Base-by-base conservation (phyloP, 2,797 vertebrate genomes). In the Darevskia mixta region DNA sequence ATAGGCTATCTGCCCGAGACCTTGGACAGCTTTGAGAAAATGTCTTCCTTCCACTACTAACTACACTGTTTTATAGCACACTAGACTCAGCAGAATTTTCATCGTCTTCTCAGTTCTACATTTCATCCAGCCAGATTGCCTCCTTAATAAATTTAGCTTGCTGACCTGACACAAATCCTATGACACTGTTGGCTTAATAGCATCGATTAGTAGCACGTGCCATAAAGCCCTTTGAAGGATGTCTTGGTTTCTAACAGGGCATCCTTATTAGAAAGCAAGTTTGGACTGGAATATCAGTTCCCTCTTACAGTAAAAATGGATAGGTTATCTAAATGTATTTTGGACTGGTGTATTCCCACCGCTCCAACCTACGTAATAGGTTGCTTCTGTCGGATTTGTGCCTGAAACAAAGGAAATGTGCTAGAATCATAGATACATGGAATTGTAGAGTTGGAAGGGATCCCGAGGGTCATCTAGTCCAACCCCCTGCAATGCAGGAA, bases 101-200 rank as follows among this genome's bases (percentile, higher is more conserved):
- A 66, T 7, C 66, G 43, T 83, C 9, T 20, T 38, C 88, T 91
- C 83, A 87, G 67, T 23, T 18, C 43, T 82, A 13, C 0, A 6
- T 82, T 75, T 7, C 69, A 71, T 35, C 81, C 71, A 78, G 11
- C 87, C 69, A 85, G 88, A 77, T 45, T 78, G 88, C 84, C 58
- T 90, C 10, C 17, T 11, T 89, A 86, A 86, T 82, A 86, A 23
- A 71, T 89, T 88, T 88, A 77, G 49, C 35, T 64, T 0, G 0
- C 75, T 92, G 85, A 87, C 55, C 72, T 86, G 76, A 1, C 79
- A 35, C 25, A n/a, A 82, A 49, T 55, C 29, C 43, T 32, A n/a
- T 27, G 83, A 38, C 15, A 25, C 83, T 38, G 75, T 91, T 49
- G 83, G 71, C 43, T 43, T 76, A 87, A 88, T 86, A 72, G 35